Evolutionary conservation across 2,797 vertebrate species (phyloP).

Genomic region (Crax fasciolata): DNA sequence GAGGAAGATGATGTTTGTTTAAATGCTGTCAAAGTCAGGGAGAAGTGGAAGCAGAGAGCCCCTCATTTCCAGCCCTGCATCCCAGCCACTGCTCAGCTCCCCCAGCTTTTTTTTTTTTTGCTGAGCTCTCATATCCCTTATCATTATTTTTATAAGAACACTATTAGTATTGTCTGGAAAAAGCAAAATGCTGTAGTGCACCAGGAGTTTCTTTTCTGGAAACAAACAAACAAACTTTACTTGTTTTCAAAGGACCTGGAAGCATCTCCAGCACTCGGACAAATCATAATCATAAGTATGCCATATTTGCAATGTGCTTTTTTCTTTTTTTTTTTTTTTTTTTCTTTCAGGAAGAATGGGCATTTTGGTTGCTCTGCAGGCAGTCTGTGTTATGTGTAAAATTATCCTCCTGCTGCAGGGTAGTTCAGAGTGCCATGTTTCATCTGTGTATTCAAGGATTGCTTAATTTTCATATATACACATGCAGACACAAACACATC

Average conservation of each 20-base stretch:
- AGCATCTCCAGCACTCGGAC: neutral
- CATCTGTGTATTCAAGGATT: constrained; percentile 7
- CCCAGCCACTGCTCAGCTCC: neutral
- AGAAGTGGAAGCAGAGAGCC: neutral
- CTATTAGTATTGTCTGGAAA: neutral
- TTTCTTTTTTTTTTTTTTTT: neutral
- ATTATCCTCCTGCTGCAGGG: neutral
- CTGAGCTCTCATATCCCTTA: neutral
- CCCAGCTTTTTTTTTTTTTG: neutral
- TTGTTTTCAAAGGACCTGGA: neutral
- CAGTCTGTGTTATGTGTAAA: neutral
- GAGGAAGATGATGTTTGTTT: neutral
- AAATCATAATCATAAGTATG: neutral
- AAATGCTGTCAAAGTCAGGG: neutral
- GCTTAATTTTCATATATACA: neutral
- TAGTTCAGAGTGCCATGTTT: constrained; percentile 18
- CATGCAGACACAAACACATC: neutral
- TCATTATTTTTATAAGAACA: neutral
- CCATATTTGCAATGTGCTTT: neutral
- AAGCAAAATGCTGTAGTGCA: neutral
- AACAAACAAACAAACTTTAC: neutral
- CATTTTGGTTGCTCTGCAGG: neutral
- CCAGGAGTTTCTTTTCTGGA: neutral
- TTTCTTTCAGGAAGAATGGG: neutral
- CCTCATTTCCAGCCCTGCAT: neutral